These are phyloP conservation scores for Chloropsis hardwickii DNA, from an alignment of 2,113 vertebrate species.

Conservation along the genomic window DNA sequence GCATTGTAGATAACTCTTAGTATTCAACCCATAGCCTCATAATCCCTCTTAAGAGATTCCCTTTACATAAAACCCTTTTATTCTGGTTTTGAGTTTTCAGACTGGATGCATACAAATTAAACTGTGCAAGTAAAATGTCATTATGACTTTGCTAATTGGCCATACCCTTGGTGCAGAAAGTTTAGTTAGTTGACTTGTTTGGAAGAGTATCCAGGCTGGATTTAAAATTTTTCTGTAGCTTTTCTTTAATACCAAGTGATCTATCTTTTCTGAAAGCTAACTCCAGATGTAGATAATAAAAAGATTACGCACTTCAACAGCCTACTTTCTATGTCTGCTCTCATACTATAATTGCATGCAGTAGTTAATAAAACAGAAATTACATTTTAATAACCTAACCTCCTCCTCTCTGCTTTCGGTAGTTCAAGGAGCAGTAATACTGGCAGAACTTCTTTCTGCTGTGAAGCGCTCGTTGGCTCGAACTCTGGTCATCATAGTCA, in stretches of 20 bases:
- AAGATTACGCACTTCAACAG: not conserved
- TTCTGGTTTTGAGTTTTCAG: not conserved
- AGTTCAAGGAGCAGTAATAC: slow-evolving; percentile 89
- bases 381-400: not conserved
- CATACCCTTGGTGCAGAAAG: not conserved
- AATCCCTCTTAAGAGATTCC: not conserved
- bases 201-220: not conserved
- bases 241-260: not conserved
- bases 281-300: not conserved
- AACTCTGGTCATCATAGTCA: slow-evolving; percentile 93
- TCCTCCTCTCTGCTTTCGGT: not conserved
- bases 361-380: not conserved
- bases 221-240: not conserved
- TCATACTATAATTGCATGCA: not conserved
- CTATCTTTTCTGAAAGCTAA: not conserved
- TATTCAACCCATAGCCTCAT: not conserved
- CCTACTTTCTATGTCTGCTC: not conserved
- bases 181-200: not conserved
- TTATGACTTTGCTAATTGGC: not conserved
- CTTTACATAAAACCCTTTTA: rapidly evolving
- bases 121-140: not conserved
- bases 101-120: not conserved
- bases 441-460: slow-evolving; percentile 92
- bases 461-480: slow-evolving; percentile 91
- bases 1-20: not conserved